These are phyloP conservation scores for Rynchops niger DNA, from an alignment of 2,113 vertebrate species.

Conservation along the genomic window DNA sequence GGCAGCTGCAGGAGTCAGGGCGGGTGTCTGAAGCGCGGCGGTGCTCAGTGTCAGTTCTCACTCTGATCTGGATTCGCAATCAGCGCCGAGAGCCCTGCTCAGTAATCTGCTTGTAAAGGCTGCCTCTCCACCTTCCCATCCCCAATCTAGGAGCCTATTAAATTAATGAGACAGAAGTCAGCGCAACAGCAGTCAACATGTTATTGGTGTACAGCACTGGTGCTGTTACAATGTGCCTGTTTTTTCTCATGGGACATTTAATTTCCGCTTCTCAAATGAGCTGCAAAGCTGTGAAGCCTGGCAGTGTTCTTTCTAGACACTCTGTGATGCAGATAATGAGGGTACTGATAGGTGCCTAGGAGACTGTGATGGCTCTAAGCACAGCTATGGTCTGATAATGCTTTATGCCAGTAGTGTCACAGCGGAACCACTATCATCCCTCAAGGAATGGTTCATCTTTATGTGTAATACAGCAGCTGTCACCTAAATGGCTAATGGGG, in stretches of 20 bases:
- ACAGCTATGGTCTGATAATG: slow-evolving; percentile 92
- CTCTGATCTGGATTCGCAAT: not conserved
- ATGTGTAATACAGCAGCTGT: slow-evolving; percentile 87
- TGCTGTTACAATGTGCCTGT: slow-evolving; percentile 81
- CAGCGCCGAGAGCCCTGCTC: slow-evolving; percentile 12
- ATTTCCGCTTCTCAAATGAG: slow-evolving; percentile 95
- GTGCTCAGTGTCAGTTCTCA: not conserved
- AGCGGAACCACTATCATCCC: slow-evolving; percentile 83
- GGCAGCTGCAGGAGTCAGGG: not conserved
- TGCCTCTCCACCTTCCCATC: slow-evolving; percentile 65
- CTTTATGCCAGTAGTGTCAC: slow-evolving; percentile 84
- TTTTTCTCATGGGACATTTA: slow-evolving; percentile 86
- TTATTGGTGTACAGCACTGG: slow-evolving; percentile 75
- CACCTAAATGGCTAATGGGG: slow-evolving; percentile 85
- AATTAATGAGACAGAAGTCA: slow-evolving; percentile 87
- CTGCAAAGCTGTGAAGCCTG: slow-evolving; percentile 85
- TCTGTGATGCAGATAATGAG: slow-evolving; percentile 94
- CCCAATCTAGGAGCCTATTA: slow-evolving; percentile 82
- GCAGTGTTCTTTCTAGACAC: slow-evolving; percentile 82
- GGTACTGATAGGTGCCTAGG: slow-evolving; percentile 95
- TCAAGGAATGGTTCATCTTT: slow-evolving; percentile 85
- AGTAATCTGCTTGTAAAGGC: slow-evolving; percentile 64
- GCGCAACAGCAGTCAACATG: slow-evolving; percentile 76
- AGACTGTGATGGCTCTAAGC: slow-evolving; percentile 89
- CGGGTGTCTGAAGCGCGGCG: not conserved